Base-by-base conservation (phyloP, 1,140 invertebrate species). In the Trichonephila clavata region DNA sequence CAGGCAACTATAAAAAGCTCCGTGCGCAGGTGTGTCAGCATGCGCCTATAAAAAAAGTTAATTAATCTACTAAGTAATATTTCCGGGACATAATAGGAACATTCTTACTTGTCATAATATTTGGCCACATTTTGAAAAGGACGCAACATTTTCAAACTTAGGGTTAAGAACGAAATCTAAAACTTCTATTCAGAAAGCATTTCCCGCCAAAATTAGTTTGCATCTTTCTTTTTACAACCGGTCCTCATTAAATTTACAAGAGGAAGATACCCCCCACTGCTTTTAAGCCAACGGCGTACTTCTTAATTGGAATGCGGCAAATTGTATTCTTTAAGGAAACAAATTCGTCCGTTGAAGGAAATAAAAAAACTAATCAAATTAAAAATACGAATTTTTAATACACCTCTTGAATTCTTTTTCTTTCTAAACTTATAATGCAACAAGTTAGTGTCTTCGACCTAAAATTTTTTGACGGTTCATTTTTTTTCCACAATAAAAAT, bases 281-380 rank as follows among this genome's bases (percentile, higher is more conserved):
- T 84, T 84, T 84, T 14, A 21, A n/a, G 32, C 18, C 32, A 24
- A 24, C 14, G 4, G 7, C 27, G 18, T 39, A 4, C 27, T 39
- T 39, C 27, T 77, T 77, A 77, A 77, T 77, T 77, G 71, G 71
- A 77, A 77, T 77, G 27, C 27, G 14, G 71, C 27, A 77, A 77
- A 77, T 77, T 77, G 71, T 77, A 39, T 32, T 39, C 32, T 27
- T 77, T 77, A 77, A 32, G 65, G 32, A 77, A 77, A 77, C 27
- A 32, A 32, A 77, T 77, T 32, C 20, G 81, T 50, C 5, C 20
- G n/a, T 57, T 57, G n/a, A 14, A 84, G 57, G 20, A 5, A 83
- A 10, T n/a, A 24, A 84, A 59, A 59, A 14, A 83, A 14, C 21
- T 13, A 27, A 77, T 32, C 3, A 57, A 10, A n/a, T 8, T 5